Base-by-base conservation (phyloP, 2,797 vertebrate genomes). In the Brachyalestes nurse region DNA sequence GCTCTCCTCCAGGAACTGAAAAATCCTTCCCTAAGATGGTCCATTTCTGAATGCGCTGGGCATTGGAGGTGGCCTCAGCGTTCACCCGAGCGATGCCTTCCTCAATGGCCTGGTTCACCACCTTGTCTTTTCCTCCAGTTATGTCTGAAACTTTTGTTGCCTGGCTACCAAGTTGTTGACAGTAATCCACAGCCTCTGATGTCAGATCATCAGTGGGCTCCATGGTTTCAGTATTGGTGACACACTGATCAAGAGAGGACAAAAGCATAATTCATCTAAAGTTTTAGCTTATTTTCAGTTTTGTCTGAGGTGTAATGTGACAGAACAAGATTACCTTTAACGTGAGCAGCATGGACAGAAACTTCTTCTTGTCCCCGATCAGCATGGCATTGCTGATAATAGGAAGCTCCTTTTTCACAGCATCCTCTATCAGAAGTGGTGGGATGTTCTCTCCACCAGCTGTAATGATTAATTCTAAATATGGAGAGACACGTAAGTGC, bases 1-100 rank as follows among this genome's bases (percentile, higher is more conserved):
- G 78, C 86, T 97, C 96, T 90, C 96, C 96, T 14, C 96, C 96
- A 0, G 91, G 88, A 84, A 97, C 92, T 57, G 96, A 97, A 79
- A 97, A 98, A 84, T 97, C 96, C 78, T 91, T 93, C 64, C 82
- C 85, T 12, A 98, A 89, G 74, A 97, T 74, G 10, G 75, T 91
- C 95, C 96, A 97, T 86, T 97, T 97, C 74, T 96, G 93, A 84
- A 97, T 92, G 64, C 90, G 90, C 6, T 97, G 94, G 66, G 95
- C 95, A 0, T 94, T 94, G 66, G 95, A 95, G 0, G 88, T 90
- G 0, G 96, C 95, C 0, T 80, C 90, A 4, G 71, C 70, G 72
- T 97, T 97, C 82, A 96, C 95, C 45, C 82, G 92, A 85, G 88
- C 49, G 9, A 97, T 96, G 21, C 94, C 96, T 16, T 95, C 93